Percentiles rank a stretch among this genome's conserved stretches.
Conservation (phyloP, 2,113 vertebrate genomes). For the Procavia capensis region DNA sequence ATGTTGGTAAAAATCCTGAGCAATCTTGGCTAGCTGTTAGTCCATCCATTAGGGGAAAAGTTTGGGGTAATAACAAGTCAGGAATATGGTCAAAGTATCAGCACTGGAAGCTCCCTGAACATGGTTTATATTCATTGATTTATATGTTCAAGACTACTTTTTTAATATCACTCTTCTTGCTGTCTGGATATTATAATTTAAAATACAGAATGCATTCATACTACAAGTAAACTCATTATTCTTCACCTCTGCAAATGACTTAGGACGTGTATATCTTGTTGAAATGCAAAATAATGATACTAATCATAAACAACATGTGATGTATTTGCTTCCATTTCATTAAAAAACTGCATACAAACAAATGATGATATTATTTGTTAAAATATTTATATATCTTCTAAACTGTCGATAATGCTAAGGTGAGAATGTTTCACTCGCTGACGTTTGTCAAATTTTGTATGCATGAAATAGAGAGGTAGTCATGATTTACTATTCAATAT, state of each 20-base stretch:
- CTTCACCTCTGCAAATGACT: not conserved
- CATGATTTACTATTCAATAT: slow-evolving; percentile 55
- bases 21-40: accelerated
- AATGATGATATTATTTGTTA: slow-evolving; percentile 38
- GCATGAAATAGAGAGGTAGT: slow-evolving; percentile 62
- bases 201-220: slow-evolving; percentile 61
- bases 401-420: slow-evolving; percentile 43
- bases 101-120: not conserved
- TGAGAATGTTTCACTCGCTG: slow-evolving; percentile 66
- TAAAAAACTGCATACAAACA: slow-evolving; percentile 47
- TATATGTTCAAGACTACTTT: not conserved
- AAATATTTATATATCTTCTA: slow-evolving; percentile 54
- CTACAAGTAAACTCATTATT: slow-evolving; percentile 35
- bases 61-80: not conserved
- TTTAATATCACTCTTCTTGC: slow-evolving; percentile 50
- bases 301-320: not conserved
- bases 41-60: not conserved
- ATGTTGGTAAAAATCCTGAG: not conserved
- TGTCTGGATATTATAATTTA: slow-evolving; percentile 39
- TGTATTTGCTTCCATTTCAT: slow-evolving; percentile 26
- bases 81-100: slow-evolving; percentile 46
- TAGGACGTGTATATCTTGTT: slow-evolving; percentile 3
- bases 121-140: not conserved
- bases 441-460: slow-evolving; percentile 69
- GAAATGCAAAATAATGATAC: not conserved